These are phyloP conservation scores for Alitta virens DNA, from an alignment of 2,888 invertebrate species.

Conservation along the genomic window DNA sequence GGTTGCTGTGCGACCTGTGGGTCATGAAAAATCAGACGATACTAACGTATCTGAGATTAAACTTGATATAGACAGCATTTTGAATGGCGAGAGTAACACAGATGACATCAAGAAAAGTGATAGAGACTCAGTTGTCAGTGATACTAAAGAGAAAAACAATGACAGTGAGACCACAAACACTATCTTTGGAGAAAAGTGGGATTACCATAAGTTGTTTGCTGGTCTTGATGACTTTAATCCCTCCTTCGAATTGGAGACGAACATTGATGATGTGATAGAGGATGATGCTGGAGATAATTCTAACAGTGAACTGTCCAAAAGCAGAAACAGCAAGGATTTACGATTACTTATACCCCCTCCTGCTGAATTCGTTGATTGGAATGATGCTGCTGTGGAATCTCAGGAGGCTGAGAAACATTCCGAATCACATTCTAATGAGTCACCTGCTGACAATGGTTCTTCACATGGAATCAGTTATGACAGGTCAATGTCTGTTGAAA, in stretches of 20 bases:
- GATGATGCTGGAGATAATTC: background rate
- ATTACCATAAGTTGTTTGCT: no score
- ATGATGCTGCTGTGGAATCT: background rate
- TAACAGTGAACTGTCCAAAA: background rate
- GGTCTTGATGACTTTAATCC: background rate
- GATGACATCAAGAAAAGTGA: background rate
- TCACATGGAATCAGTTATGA: no score
- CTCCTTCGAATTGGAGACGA: background rate
- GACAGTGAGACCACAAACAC: background rate
- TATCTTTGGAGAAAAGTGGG: no score
- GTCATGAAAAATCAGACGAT: background rate
- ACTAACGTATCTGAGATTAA: background rate
- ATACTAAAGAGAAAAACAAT: background rate
- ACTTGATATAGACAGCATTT: background rate
- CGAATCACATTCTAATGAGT: no score
- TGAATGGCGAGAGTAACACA: background rate
- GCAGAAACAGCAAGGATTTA: background rate
- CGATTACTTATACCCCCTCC: background rate
- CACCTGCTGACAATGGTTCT: no score
- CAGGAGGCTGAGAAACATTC: no score
- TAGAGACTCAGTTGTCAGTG: background rate
- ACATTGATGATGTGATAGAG: background rate
- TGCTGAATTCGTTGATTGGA: background rate
- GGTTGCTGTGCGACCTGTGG: background rate
- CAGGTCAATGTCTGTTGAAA: no score